Conservation (phyloP, 2,888 invertebrate genomes). For the Neoaliturus tenellus region DNA sequence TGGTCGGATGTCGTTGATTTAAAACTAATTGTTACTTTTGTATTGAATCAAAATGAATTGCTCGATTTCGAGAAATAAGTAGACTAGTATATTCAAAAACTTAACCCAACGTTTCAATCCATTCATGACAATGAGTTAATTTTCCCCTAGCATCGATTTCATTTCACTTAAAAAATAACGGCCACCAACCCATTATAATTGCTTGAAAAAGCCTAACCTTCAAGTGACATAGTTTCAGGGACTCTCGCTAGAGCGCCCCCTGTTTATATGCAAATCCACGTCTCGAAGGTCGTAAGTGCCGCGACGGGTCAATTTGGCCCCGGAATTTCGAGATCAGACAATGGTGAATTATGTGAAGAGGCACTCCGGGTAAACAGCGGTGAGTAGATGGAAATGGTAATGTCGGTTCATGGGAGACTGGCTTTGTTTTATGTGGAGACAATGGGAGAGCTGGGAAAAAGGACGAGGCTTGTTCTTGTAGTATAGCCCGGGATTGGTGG, state of each 20-base stretch:
- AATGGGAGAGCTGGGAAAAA: neutral
- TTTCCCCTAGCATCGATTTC: too few relatives aligned
- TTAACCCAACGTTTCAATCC: too few relatives aligned
- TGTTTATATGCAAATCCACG: neutral
- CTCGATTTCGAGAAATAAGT: too few relatives aligned
- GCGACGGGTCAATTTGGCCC: neutral
- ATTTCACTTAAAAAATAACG: too few relatives aligned
- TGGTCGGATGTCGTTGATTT: too few relatives aligned
- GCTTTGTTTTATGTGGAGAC: neutral
- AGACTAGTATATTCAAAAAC: too few relatives aligned
- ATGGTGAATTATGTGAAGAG: constrained; percentile 22
- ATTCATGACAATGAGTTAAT: too few relatives aligned
- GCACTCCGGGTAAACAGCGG: constrained; percentile 1
- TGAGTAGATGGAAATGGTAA: neutral
- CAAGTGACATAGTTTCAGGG: neutral
- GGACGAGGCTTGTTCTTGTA: neutral
- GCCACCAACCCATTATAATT: too few relatives aligned
- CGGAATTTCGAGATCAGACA: neutral
- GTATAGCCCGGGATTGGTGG: too few relatives aligned
- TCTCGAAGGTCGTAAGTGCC: neutral
- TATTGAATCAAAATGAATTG: too few relatives aligned
- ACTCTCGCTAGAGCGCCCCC: neutral
- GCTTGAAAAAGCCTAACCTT: neutral
- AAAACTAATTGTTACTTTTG: too few relatives aligned
- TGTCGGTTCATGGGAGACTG: neutral